Evolutionary conservation across 2,113 vertebrate genomes (phyloP), one percentile per base, ranked within the genome.

Genomic region (Pelmatolapia mariae): DNA sequence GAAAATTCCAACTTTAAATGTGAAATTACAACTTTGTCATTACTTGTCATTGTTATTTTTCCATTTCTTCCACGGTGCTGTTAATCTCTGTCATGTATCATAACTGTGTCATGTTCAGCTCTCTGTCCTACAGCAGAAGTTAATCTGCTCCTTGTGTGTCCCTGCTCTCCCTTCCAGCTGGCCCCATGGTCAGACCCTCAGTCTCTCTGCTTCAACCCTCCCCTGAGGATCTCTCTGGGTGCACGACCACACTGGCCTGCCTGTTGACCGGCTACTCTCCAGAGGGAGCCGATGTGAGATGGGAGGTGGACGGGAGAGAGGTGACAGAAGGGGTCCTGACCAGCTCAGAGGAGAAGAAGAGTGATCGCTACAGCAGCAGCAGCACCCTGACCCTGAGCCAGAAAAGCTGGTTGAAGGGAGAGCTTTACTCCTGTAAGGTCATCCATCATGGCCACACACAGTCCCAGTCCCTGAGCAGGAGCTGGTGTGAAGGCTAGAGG

Each of bases 331-430:
- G 87, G 12, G 81, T 92, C 85, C 84, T 82, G 86, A 91, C 24
- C 89, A 90, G 89, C 82, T 63, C 86, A 9, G 92, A 94, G 80
- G 87, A 85, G 80, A 78, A 91, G 84, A 88, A 91, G 85, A 81
- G 79, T 26, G 85, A 87, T 38, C 59, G 50, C 24, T 93, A 89
- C 91, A 91, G 87, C 52, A 85, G 87, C 79, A 85, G 87, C 86
- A 89, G 89, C 85, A 91, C 80, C 66, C 84, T 94, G 81, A 92
- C 56, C 18, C 36, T 90, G 86, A 91, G 80, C 84, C 43, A 31
- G 86, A 86, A 84, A 40, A 36, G 33, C 63, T 93, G 92, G 92
- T 86, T 83, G 85, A 4, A 45, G 84, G 86, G 71, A 80, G 87
- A 89, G 68, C 29, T 26, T 71, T 86, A 80, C 82, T 68, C 66